These are phyloP conservation scores for Coregonus suidteri DNA, from an alignment of 2,797 vertebrate species.

Conservation along the genomic window DNA sequence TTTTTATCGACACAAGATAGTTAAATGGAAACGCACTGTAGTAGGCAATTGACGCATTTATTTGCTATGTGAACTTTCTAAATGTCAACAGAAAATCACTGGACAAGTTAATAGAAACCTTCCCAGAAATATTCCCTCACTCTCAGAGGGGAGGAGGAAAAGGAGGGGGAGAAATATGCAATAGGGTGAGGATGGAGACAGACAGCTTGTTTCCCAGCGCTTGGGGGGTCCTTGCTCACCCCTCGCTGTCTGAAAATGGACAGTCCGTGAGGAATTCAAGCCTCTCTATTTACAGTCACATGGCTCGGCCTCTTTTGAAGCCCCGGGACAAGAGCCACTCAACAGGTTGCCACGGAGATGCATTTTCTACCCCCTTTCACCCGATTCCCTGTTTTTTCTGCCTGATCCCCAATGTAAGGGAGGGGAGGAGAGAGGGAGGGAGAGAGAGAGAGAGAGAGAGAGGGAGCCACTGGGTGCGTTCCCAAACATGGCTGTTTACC, in stretches of 20 bases:
- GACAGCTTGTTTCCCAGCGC: slow-evolving; percentile 29
- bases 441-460: not conserved
- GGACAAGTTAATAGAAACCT: too few species aligned
- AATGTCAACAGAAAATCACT: too few species aligned
- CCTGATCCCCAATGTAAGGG: not conserved
- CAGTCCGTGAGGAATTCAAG: slow-evolving; percentile 50
- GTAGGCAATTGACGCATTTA: too few species aligned
- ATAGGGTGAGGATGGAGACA: slow-evolving; percentile 22
- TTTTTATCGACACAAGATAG: too few species aligned
- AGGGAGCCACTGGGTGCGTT: not conserved
- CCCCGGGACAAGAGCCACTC: slow-evolving; percentile 45
- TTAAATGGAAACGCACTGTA: too few species aligned
- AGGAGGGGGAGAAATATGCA: not conserved
- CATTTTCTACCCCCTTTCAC: slow-evolving; percentile 54
- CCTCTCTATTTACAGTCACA: slow-evolving; percentile 60
- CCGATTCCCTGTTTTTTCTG: slow-evolving; percentile 32
- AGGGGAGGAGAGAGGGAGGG: not conserved
- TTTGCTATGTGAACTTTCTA: too few species aligned
- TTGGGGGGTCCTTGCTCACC: slow-evolving; percentile 33
- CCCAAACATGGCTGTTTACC: not conserved
- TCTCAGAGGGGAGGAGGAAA: not conserved
- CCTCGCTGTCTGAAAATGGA: slow-evolving; percentile 40
- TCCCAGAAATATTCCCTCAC: slow-evolving; percentile 1
- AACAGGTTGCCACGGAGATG: slow-evolving; percentile 64
- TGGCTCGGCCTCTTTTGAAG: slow-evolving; percentile 57